A percentile compares a stretch with the other conserved stretches of the same genome.
These are phyloP conservation scores for Naja naja DNA, from an alignment of 2,113 vertebrate genomes.

Conservation along the genomic window DNA sequence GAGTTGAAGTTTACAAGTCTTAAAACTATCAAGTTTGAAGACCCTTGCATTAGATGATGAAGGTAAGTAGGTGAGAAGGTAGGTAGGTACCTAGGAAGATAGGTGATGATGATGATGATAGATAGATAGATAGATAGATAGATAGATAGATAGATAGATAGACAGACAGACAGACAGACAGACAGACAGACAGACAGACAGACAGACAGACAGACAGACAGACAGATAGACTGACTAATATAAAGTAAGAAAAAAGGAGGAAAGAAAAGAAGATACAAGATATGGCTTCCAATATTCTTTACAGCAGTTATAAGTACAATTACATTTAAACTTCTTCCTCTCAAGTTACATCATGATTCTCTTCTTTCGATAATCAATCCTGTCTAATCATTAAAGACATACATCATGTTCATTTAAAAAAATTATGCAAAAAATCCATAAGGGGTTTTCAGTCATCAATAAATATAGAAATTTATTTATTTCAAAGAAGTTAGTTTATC, in stretches of 20 bases:
- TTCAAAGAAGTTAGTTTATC: not conserved
- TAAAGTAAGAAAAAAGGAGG: not conserved
- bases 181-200: too few relatives aligned
- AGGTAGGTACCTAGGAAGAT: not conserved
- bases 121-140: too few relatives aligned
- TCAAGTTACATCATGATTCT: not conserved
- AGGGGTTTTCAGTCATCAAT: not conserved
- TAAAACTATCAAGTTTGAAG: too few relatives aligned
- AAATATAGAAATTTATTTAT: not conserved
- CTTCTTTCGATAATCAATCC: not conserved
- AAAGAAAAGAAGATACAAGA: too few relatives aligned
- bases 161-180: too few relatives aligned
- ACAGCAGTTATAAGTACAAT: not conserved
- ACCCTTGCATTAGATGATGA: not conserved
- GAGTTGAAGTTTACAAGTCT: too few relatives aligned
- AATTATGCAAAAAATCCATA: not conserved
- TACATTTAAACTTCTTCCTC: not conserved
- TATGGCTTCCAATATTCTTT: not conserved
- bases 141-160: too few relatives aligned
- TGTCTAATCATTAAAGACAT: not conserved
- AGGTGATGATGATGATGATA: too few relatives aligned
- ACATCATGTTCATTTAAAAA: not conserved
- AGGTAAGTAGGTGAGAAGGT: not conserved
- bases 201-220: too few relatives aligned
- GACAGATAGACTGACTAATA: not conserved